Evolutionary conservation across 2,113 vertebrate species (phyloP), one percentile per base, ranked within the genome.

Genomic region (Megalops atlanticus): DNA sequence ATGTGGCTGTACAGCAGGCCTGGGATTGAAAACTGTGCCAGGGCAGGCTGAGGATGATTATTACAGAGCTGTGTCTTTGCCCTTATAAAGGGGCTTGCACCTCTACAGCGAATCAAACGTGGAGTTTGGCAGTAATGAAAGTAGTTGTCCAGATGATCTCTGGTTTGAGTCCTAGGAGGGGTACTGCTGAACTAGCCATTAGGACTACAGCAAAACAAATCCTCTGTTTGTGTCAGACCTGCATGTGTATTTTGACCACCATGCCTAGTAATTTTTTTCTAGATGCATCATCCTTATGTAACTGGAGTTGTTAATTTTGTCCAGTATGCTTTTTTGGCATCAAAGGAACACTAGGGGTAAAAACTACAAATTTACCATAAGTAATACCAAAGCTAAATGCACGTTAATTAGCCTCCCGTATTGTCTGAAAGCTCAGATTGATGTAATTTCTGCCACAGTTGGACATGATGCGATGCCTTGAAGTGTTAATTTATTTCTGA

Each of bases 401-500:
- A 64, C 31, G 31, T 27, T 31, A 64, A 64, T 31, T 54, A 24
- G 49, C n/a, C 27, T 64, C 8, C 10, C 31, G 7, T n/a, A 58
- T 58, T 4, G 24, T 15, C 52, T 6, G n/a, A 24, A 24, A 58
- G 21, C 52, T 58, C 24, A n/a, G 18, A 5, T 24, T n/a, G 52
- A 58, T 18, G 16, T 18, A 58, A 18, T n/a, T 58, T 58, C 18
- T 58, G 52, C 15, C 24, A 76, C 43, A 75, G 1, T 85, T 78
- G 33, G 7, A 72, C 80, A 77, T 84, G 39, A 3, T 58, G 16
- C 15, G 72, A 1, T 77, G 45, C 81, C 74, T 58, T 76, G 72
- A 77, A 77, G 3, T 79, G 15, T 36, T 0, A 0, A 38, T 64
- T 88, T 90, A 86, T 35, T 45, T 12, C n/a, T n/a, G n/a, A n/a